Evolutionary conservation across 2,113 vertebrate species (phyloP), one percentile per base, ranked within the genome.

Genomic region (Pollachius pollachius): DNA sequence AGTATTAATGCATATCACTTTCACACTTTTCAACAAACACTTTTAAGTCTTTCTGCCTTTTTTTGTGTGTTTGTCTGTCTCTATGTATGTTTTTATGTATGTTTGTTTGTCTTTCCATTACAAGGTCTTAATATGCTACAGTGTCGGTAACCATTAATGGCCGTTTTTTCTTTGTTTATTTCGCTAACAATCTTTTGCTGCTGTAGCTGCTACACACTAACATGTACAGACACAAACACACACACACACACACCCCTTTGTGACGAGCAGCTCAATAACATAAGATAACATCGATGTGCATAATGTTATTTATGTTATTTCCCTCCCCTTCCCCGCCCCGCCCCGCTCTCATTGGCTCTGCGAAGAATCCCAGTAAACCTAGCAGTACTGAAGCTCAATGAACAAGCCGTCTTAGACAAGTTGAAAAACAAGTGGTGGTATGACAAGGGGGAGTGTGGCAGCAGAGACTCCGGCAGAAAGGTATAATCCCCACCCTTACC

Each of bases 221-320:
- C 41, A 48, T 23, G 23, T 73, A 68, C 65, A 61, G 70, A 82
- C 41, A 48, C 41, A 48, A 7, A 48, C 41, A 48, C 41, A 48
- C 41, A 48, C 41, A 48, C 41, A 48, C 41, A 48, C 41, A 48
- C 12, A 13, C 12, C 0, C 41, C 41, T 48, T 9, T 68, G 77
- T 77, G 23, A 72, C 63, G 21, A 25, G 23, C 19, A 25, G 23
- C 25, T 12, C 73, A 96, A 98, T 99, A 98, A 98, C 97, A 99
- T 99, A 99, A 98, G 92, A 99, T 98, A 99, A 99, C 97, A 98
- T 98, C 94, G 93, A 79, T 72, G 68, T 85, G 71, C 73, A 93
- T 97, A 95, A 99, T 99, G 97, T 99, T 98, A 99, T 99, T 98
- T 98, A 99, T 99, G 97, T 99, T 99, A 99, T 98, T 95, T 95